Evolutionary conservation across 2,113 vertebrate species (phyloP), one percentile per base, ranked within the genome.

Genomic region (Actenoides hombroni): DNA sequence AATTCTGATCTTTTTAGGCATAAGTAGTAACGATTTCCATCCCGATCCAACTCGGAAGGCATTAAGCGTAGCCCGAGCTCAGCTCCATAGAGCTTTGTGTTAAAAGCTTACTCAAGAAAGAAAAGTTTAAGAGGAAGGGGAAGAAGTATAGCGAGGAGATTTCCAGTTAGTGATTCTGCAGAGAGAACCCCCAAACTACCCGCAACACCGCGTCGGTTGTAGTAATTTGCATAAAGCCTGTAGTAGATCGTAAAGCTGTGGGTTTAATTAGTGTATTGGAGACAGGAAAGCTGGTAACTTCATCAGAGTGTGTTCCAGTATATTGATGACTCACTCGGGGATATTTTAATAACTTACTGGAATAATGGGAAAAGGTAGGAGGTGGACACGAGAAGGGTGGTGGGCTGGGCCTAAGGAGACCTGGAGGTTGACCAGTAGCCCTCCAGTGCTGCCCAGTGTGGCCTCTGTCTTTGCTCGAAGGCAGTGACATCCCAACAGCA

Each of bases 1-100:
- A n/a, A 5, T 51, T 88, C 78, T 73, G 57, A 69, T 94, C 56
- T 83, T 93, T 92, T 92, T 76, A 86, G 13, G 6, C n/a, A 3
- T 29, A 46, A 77, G 57, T 23, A 23, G 19, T 44, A 86, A 89
- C 2, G 40, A 88, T 80, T 93, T 93, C 80, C 69, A 35, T 60
- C 44, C 25, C 9, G 75, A 83, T 85, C 51, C 69, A 46, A 49
- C 88, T 83, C 61, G 57, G 75, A 74, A 93, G 79, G 26, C 59
- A 29, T 95, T 78, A 94, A 71, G 67, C 5, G 5, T 76, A 19
- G 29, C 29, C 23, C 48, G 33, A 71, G 63, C 67, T 86, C 26
- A 3, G 39, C n/a, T 67, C 68, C 77, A 16, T 20, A 25, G 87
- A 60, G 54, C 75, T 89, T 70, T 67, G 39, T 46, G 33, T 84